Conservation (phyloP, 2,113 vertebrate genomes). For the Dipodomys stephensi region DNA sequence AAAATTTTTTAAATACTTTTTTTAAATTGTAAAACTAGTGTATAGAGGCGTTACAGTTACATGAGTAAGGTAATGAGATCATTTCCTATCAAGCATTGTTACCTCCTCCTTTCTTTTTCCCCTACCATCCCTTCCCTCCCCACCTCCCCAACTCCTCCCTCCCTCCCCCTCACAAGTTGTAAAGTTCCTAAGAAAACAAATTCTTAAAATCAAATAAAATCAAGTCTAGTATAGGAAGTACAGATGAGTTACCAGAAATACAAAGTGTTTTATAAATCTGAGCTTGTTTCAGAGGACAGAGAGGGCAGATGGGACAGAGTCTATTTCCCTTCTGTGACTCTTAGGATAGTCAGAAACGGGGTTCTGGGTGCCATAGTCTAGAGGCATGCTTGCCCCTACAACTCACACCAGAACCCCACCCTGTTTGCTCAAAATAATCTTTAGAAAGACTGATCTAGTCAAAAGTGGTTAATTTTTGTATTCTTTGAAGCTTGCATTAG, state of each 20-base stretch:
- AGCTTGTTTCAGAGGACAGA: background rate
- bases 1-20: no score
- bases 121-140: no score
- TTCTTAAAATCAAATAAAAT: conserved; percentile 37
- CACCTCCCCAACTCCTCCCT: no score
- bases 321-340: background rate
- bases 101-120: no score
- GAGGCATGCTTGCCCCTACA: background rate
- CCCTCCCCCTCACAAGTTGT: no score
- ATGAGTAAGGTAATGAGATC: no score
- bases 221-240: background rate
- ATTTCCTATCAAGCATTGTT: no score
- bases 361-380: background rate
- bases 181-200: background rate
- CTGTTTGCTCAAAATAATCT: background rate
- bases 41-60: no score
- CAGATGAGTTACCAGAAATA: background rate
- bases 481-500: conserved; percentile 63
- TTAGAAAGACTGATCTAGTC: conserved; percentile 63
- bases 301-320: background rate
- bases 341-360: background rate
- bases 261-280: conserved; percentile 1
- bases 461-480: conserved; percentile 53
- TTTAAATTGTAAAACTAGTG: no score
- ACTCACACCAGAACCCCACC: fast-evolving